phyloP scores from a whole-genome alignment of 2,797 vertebrate species.

The Chromobotia macracanthus region DNA sequence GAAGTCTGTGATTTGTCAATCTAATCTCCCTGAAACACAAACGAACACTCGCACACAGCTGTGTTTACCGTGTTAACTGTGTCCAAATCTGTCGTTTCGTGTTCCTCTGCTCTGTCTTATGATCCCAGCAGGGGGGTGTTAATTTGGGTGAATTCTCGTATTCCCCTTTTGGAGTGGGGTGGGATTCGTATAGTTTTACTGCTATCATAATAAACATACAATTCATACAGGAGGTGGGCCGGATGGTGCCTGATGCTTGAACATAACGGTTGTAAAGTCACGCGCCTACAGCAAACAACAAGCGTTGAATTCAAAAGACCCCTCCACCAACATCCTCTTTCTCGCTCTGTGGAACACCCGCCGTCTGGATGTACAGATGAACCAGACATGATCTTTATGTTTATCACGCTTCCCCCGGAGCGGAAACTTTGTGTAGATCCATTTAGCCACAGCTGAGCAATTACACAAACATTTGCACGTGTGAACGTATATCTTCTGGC shows the following conservation, averaged over 20 bases:
- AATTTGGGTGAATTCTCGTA: conserved; percentile 58
- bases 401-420: conserved; percentile 43
- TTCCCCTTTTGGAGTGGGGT: conserved; percentile 44
- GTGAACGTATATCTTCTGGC: neutral
- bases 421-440: no score
- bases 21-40: conserved; percentile 17
- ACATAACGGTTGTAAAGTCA: conserved; percentile 59
- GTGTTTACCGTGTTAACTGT: conserved; percentile 29
- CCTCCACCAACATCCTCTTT: conserved; percentile 20
- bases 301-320: conserved; percentile 7
- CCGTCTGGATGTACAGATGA: conserved; percentile 40
- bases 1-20: conserved; percentile 41
- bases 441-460: no score
- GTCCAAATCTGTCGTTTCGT: conserved; percentile 30
- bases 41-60: conserved; percentile 38
- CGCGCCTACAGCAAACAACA: conserved; percentile 46
- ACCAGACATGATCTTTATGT: conserved; percentile 39
- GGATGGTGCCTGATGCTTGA: conserved; percentile 48
- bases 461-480: conserved; percentile 27
- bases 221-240: conserved; percentile 55
- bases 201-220: conserved; percentile 65
- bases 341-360: conserved; percentile 23
- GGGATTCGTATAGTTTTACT: conserved; percentile 58
- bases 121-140: conserved; percentile 58
- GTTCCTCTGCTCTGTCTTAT: conserved; percentile 53